phyloP scores from a whole-genome alignment of 1,140 invertebrate genomes.

The Grapholita molesta region DNA sequence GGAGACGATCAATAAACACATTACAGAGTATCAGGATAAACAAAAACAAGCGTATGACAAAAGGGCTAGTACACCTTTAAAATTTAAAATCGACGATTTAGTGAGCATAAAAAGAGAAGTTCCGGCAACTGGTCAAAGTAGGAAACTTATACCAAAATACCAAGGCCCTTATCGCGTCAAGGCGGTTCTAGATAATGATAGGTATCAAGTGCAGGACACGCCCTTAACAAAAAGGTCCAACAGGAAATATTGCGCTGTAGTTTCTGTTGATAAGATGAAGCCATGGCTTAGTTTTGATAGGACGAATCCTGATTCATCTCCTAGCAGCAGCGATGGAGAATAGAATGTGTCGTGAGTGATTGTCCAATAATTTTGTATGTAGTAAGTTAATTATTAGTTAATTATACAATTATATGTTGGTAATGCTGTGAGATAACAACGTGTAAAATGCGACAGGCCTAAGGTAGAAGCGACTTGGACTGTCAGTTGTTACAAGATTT shows the following conservation, averaged over 20 bases:
- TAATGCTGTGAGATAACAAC: background rate
- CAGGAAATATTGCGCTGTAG: background rate
- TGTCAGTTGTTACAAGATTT: background rate
- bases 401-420: background rate
- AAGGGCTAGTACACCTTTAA: background rate
- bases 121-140: background rate
- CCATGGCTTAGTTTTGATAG: background rate
- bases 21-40: background rate
- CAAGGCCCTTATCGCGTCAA: background rate
- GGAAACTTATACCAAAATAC: background rate
- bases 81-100: background rate
- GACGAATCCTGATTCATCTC: background rate
- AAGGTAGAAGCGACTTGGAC: background rate
- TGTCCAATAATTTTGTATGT: background rate
- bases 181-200: background rate
- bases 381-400: background rate
- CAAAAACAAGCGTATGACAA: background rate
- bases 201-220: background rate
- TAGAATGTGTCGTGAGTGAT: background rate
- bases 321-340: background rate
- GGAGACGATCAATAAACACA: background rate
- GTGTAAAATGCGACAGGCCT: background rate
- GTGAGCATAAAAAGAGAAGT: background rate
- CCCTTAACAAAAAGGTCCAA: background rate
- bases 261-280: background rate